Conservation (phyloP, 2,113 vertebrate species). For the Nettapus auritus region DNA sequence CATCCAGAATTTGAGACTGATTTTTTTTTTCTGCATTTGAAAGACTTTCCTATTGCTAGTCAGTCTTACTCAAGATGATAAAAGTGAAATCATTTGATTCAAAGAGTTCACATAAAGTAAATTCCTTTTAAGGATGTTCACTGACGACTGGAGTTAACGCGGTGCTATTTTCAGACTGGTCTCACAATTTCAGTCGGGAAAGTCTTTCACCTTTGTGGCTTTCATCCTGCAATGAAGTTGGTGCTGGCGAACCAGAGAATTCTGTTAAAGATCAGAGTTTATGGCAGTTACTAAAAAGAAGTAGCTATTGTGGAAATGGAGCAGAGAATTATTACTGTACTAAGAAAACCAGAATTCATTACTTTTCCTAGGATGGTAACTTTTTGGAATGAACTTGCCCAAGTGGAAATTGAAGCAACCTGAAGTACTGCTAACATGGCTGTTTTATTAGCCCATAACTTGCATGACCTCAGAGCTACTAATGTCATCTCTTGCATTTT, state of each 20-base stretch:
- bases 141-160: not conserved
- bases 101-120: slow-evolving; percentile 15
- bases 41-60: not conserved
- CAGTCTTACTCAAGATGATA: not conserved
- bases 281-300: not conserved
- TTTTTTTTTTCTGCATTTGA: not conserved
- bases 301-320: not conserved
- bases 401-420: not conserved
- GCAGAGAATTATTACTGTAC: not conserved
- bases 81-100: slow-evolving; percentile 10
- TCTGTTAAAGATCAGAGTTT: not conserved
- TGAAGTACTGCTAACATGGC: rapidly evolving
- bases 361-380: not conserved
- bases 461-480: rapidly evolving
- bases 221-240: not conserved
- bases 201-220: slow-evolving; percentile 14
- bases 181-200: not conserved
- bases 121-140: not conserved
- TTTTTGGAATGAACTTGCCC: not conserved
- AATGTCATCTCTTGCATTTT: not conserved
- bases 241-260: rapidly evolving
- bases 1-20: not conserved
- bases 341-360: not conserved
- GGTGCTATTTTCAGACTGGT: not conserved
- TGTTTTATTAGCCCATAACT: rapidly evolving